These are phyloP conservation scores for Sinotaia quadrata DNA, from an alignment of 2,888 invertebrate genomes.

Conservation along the genomic window DNA sequence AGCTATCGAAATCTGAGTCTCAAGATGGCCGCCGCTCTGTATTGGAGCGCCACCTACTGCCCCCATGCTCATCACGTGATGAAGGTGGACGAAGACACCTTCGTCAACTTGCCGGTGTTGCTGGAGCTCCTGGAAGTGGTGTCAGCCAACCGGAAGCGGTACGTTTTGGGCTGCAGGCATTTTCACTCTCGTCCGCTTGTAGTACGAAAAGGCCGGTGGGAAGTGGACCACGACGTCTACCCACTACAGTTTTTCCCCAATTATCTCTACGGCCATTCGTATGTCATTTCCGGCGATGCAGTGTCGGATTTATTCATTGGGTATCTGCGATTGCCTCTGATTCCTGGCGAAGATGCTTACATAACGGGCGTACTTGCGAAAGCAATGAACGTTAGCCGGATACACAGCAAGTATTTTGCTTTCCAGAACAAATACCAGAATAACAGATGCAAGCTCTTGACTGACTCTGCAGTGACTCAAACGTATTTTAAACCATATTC, in stretches of 20 bases:
- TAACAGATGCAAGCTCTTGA: background rate
- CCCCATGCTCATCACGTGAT: slow-evolving; percentile 1
- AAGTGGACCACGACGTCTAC: background rate
- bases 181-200: background rate
- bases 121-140: background rate
- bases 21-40: slow-evolving; percentile 1
- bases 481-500: too few relatives aligned
- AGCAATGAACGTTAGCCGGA: background rate
- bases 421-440: background rate
- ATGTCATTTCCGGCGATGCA: background rate
- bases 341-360: background rate
- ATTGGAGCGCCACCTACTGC: background rate
- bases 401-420: background rate
- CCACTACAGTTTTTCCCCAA: background rate
- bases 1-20: background rate
- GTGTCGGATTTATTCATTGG: background rate
- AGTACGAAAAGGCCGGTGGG: background rate
- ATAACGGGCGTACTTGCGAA: background rate
- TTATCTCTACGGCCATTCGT: background rate
- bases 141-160: background rate
- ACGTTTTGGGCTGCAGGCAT: background rate
- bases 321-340: background rate
- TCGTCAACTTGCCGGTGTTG: slow-evolving; percentile 1
- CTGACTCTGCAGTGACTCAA: too few relatives aligned
- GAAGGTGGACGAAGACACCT: slow-evolving; percentile 8